Evolutionary conservation across 2,113 vertebrate species (phyloP), one percentile per base, ranked within the genome.

Genomic region (Mixornis gularis): DNA sequence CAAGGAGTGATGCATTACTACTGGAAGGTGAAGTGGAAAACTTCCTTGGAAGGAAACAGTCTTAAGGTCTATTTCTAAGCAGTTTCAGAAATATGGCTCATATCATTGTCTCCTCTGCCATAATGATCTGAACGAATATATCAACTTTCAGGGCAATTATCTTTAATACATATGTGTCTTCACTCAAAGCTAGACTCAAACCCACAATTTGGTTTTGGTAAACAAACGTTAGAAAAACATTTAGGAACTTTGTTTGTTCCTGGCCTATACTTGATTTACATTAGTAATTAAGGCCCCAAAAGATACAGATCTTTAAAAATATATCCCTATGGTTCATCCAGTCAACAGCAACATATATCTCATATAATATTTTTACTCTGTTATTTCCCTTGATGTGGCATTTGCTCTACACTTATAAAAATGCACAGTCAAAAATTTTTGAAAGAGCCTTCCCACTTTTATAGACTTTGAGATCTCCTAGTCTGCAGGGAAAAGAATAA

Each of bases 391-490:
- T 16, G 17, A 43, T 30, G 17, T 16, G 43, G 5, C 20, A 34
- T 70, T 60, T 60, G 6, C 13, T 89, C 44, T 21, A 27, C 13
- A 18, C 8, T 72, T 40, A 24, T 17, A 52, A 77, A 65, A 73
- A 44, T n/a, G 4, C 4, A 7, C 7, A 46, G 8, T 36, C 1
- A 0, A 1, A 49, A 46, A 25, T 8, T 48, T 60, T 64, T 25
- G 13, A 38, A 90, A 74, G 7, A 65, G 1, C 3, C 4, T 79
- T 85, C 6, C 5, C 6, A 30, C 17, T 64, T 72, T 29, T 29
- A 17, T 18, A 66, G 10, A 0, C 64, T 64, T 76, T 79, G 78
- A 56, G 29, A 58, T 84, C 9, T 59, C 12, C 51, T 20, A 78
- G n/a, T 12, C 49, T 53, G 6, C 16, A 32, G 48, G 34, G 44